Base-by-base conservation (phyloP, 2,113 vertebrate species). In the Phyllostomus hastatus region DNA sequence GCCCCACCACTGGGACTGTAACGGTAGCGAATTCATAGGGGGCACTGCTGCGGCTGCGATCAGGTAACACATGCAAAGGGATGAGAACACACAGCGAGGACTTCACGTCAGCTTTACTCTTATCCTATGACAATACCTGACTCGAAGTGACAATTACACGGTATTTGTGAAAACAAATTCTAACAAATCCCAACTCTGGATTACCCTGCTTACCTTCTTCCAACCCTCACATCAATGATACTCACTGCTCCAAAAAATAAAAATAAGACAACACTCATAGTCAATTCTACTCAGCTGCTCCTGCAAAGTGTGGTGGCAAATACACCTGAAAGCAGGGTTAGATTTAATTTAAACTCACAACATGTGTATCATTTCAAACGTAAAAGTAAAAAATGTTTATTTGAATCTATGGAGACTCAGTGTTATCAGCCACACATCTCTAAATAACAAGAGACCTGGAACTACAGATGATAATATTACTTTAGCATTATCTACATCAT, bases 141-240 rank as follows among this genome's bases (percentile, higher is more conserved):
- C 64, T 91, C 59, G 52, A 73, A 57, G 16, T 54, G 43, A 95
- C 72, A 24, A 83, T 83, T 46, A 66, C 10, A 64, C 28, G 35
- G 35, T 16, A 15, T 66, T 41, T 78, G 31, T 59, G 61, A 76
- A 95, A 88, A 89, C 64, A 87, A 83, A 88, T 41, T 85, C 59
- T 89, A 91, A 97, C 43, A 92, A 81, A 92, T 46, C 22, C 90
- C 64, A 91, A 17, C 22, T 54, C 90, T 76, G 67, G 50, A 88
- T 20, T 83, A 69, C 75, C 84, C 66, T 91, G n/a, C 38, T 89
- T 50, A 82, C n/a, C 61, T 94, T 95, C 59, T 67, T 80, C 26
- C n/a, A 90, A 91, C 64, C 64, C 87, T 24, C 52, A 73, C 54
- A 72, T 95, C 48, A 92, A 72, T 61, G 46, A 59, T 43, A 95